Evolutionary conservation across 2,113 vertebrate species (phyloP).

Genomic region (Hoplias malabaricus): DNA sequence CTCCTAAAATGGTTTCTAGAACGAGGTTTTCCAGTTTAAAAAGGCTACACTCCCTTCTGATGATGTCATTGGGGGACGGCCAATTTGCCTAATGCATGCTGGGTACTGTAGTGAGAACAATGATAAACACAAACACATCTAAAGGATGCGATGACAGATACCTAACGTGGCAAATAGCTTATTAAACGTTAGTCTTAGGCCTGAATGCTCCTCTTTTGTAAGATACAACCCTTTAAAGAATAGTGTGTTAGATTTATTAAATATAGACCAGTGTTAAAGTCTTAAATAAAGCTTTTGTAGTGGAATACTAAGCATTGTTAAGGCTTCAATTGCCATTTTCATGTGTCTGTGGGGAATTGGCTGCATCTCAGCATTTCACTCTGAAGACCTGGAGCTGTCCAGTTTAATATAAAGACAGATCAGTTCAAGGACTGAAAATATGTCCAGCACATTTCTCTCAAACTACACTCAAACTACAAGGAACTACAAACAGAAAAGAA

Average conservation of each 20-base stretch:
- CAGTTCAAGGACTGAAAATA: too few relatives aligned
- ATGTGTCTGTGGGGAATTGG: background rate
- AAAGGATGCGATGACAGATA: too few relatives aligned
- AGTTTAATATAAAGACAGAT: background rate
- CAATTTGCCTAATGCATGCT: background rate
- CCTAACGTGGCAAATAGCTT: background rate
- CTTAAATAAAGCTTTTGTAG: background rate
- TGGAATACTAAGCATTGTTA: background rate
- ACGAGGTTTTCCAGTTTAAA: background rate
- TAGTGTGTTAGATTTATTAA: background rate
- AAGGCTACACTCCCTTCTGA: background rate
- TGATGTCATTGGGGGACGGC: too few relatives aligned
- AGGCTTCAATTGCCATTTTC: background rate
- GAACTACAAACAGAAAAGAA: slow-evolving; percentile 1
- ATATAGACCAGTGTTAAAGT: background rate
- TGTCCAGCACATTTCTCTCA: background rate
- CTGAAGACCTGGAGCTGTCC: background rate
- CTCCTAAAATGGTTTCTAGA: background rate
- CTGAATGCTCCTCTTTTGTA: background rate
- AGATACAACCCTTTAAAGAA: background rate
- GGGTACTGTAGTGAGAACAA: background rate
- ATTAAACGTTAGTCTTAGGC: too few relatives aligned
- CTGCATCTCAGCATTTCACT: background rate
- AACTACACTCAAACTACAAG: slow-evolving; percentile 20
- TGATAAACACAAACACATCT: too few relatives aligned